Base-by-base conservation (phyloP, 2,888 invertebrate species). In the Drosophila meridiana region DNA sequence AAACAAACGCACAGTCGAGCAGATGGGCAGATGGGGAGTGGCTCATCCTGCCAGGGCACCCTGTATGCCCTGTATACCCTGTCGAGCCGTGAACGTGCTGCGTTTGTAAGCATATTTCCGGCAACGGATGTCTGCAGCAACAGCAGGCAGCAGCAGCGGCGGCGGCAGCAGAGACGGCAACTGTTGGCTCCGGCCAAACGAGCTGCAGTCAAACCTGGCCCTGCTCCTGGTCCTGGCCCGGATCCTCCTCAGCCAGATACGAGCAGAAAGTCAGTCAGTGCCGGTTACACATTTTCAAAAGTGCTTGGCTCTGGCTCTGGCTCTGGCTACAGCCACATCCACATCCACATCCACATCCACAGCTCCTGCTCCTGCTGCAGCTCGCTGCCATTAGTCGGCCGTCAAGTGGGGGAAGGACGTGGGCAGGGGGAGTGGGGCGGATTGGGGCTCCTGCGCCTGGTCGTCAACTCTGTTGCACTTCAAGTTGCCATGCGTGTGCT, bases 81-180 rank as follows among this genome's bases (percentile, higher is more conserved):
- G 67, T 56, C 66, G 53, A 58, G 65, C 50, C 68, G 20, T 20
- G 79, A 87, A 78, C 87, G 72, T 73, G 84, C 84, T 65, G 61
- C 80, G 84, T 80, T 82, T 84, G 89, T 84, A 87, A 89, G 85
- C 89, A 80, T 89, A 86, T 86, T 84, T 86, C 85, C 85, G 89
- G 87, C 82, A 77, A 81, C 84, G 88, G 84, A 88, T 86, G 84
- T 80, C 82, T 77, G 82, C 84, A 75, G 56, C 68, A 69, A 53
- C 68, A 70, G 61, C 48, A 57, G 32, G 57, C 32, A 45, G 26
- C n/a, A 2, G 61, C 60, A 67, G 53, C 43, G n/a, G 28, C 48
- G 48, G 34, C 38, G 4, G 59, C 56, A 67, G 48, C 32, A 53
- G 36, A 63, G 70, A 56, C 76, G 60, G 55, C 81, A 76, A 83